Percentiles rank a stretch among this genome's conserved stretches.
These are phyloP conservation scores for Himalopsyche anomala DNA, from an alignment of 2,888 invertebrate species.

Conservation along the genomic window DNA sequence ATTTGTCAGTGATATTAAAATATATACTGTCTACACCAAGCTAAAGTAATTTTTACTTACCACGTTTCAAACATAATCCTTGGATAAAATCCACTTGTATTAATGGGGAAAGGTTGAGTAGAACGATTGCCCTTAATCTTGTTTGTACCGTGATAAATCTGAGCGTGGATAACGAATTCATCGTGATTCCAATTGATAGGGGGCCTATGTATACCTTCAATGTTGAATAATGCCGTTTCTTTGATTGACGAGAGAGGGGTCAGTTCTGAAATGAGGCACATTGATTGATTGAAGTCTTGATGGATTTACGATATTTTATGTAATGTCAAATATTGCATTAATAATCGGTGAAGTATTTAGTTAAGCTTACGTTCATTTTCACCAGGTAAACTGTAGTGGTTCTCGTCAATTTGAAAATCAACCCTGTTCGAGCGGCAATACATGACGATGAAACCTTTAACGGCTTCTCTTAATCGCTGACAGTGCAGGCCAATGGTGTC, in stretches of 20 bases:
- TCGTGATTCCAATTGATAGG: conserved; percentile 88
- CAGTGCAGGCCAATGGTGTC: conserved; percentile 82
- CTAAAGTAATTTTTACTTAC: conserved; percentile 72
- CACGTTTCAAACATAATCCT: conserved; percentile 92
- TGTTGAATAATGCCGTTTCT: conserved; percentile 86
- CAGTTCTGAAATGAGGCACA: conserved; percentile 68
- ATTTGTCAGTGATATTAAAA: conserved; percentile 28
- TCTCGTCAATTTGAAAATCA: conserved; percentile 85
- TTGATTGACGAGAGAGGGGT: conserved; percentile 83
- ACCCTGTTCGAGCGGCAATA: conserved; percentile 91
- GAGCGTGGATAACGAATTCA: conserved; percentile 89
- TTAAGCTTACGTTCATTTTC: conserved; percentile 70
- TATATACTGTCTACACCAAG: neutral
- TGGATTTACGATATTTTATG: neutral
- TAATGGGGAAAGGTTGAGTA: conserved; percentile 82
- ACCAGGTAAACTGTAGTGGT: conserved; percentile 77
- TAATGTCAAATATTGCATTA: neutral
- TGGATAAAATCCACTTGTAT: conserved; percentile 85
- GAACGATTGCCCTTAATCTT: conserved; percentile 84
- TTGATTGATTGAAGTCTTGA: neutral
- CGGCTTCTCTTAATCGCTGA: conserved; percentile 85
- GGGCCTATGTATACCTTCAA: conserved; percentile 89
- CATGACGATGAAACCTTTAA: conserved; percentile 89
- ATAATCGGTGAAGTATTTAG: neutral
- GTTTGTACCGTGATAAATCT: conserved; percentile 92